These are phyloP conservation scores for Caenorhabditis doughertyi DNA, from an alignment of 2,888 invertebrate genomes.

Conservation along the genomic window DNA sequence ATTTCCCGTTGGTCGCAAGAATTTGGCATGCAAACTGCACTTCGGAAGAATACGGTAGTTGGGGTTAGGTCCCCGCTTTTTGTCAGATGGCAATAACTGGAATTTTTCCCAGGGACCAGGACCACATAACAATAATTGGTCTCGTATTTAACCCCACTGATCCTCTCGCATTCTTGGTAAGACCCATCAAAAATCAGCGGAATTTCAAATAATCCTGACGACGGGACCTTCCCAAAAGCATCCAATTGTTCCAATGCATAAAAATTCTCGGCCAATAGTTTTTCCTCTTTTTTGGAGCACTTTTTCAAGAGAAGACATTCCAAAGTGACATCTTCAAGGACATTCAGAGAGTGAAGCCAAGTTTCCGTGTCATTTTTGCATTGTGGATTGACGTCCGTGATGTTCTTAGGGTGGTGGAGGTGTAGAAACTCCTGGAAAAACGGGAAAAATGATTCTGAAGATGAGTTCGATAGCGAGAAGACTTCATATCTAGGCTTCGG, in stretches of 20 bases:
- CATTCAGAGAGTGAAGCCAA: slow-evolving; percentile 33
- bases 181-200: slow-evolving; percentile 44
- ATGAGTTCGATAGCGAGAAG: not conserved
- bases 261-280: too few relatives aligned
- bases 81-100: not conserved
- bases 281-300: not conserved
- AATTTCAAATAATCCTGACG: slow-evolving; percentile 25
- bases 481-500: too few relatives aligned
- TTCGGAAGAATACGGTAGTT: slow-evolving; percentile 20
- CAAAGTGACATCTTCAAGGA: not conserved
- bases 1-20: slow-evolving; percentile 37
- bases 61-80: slow-evolving; percentile 2
- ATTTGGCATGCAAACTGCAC: slow-evolving; percentile 58
- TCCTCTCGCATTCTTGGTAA: slow-evolving; percentile 56
- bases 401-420: slow-evolving; percentile 4
- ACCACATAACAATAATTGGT: slow-evolving; percentile 59
- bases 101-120: slow-evolving; percentile 35
- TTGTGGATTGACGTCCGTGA: slow-evolving; percentile 25
- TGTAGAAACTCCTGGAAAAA: not conserved
- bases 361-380: slow-evolving; percentile 49
- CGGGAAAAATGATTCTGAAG: too few relatives aligned
- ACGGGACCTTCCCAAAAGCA: slow-evolving; percentile 51
- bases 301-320: slow-evolving; percentile 19
- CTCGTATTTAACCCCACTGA: slow-evolving; percentile 43
- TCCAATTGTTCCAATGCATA: slow-evolving; percentile 49